Conservation (phyloP, 2,888 invertebrate genomes). For the Lycocerus yunnanus region DNA sequence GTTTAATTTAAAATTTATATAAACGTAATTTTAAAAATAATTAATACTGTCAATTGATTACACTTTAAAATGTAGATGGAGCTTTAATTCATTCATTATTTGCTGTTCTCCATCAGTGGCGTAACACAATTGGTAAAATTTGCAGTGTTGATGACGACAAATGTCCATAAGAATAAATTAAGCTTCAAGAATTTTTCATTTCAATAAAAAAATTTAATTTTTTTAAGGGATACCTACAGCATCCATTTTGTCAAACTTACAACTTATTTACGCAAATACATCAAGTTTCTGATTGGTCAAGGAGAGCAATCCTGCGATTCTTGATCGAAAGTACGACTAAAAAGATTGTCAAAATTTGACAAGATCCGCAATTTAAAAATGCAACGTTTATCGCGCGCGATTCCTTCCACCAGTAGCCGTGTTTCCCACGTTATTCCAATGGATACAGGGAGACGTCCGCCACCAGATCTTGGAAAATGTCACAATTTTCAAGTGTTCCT, state of each 20-base stretch:
- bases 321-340: not conserved
- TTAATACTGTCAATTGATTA: not conserved
- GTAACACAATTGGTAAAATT: too few species aligned
- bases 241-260: too few species aligned
- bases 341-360: not conserved
- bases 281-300: too few species aligned
- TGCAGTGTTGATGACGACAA: too few species aligned
- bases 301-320: not conserved
- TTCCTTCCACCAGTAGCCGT: not conserved
- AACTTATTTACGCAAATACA: too few species aligned
- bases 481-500: constrained; percentile 49
- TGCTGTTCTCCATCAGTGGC: not conserved
- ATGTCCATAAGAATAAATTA: too few species aligned
- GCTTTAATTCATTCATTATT: too few species aligned
- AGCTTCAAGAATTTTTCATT: too few species aligned
- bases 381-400: not conserved
- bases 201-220: too few species aligned
- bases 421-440: not conserved
- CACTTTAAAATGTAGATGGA: not conserved
- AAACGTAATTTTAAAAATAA: not conserved
- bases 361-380: not conserved
- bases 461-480: constrained; percentile 8
- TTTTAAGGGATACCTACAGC: too few species aligned
- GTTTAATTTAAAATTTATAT: not conserved
- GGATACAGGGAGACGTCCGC: not conserved